Base-by-base conservation (phyloP, 2,113 vertebrate species). In the Bostrychus sinensis region DNA sequence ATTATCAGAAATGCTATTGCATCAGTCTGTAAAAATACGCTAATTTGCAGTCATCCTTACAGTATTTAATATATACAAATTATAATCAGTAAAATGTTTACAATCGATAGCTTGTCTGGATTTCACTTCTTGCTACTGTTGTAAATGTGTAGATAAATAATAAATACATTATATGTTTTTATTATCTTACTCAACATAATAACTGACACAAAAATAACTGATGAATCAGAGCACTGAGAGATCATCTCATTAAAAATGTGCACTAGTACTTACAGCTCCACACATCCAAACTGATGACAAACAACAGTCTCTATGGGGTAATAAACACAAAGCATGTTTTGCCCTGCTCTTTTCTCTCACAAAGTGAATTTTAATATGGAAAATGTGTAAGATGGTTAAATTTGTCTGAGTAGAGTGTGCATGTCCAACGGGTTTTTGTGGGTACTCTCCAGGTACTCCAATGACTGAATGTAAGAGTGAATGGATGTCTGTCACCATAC, bases 41-140 rank as follows among this genome's bases (percentile, higher is more conserved):
- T 75, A 36, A 54, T 63, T 61, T 81, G 30, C 59, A 70, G 23
- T 65, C 36, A 36, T 57, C 38, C 48, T 66, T 71, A 58, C 43
- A 51, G 53, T 63, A 69, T 62, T 70, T 50, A 66, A 39, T 3
- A 23, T 70, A 62, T 56, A 25, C 45, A 14, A 25, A 6, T 48
- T 25, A 58, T 70, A 56, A 65, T 23, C 66, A 81, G 70, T 72
- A 32, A 86, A 85, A 77, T 48, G 23, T 84, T 84, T 79, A 72
- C 6, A 37, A 81, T 67, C 66, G 62, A 63, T 25, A 48, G 43
- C 23, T 70, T 72, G 66, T 17, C 7, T 39, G 20, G 3, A 6
- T 32, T 75, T 75, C 8, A 68, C 19, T 66, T 22, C 17, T 42
- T 62, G 17, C 16, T 34, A 32, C 14, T 25, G 25, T 46, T 46